Evolutionary conservation across 2,888 invertebrate species (phyloP).

Genomic region (Mayetiola destructor): DNA sequence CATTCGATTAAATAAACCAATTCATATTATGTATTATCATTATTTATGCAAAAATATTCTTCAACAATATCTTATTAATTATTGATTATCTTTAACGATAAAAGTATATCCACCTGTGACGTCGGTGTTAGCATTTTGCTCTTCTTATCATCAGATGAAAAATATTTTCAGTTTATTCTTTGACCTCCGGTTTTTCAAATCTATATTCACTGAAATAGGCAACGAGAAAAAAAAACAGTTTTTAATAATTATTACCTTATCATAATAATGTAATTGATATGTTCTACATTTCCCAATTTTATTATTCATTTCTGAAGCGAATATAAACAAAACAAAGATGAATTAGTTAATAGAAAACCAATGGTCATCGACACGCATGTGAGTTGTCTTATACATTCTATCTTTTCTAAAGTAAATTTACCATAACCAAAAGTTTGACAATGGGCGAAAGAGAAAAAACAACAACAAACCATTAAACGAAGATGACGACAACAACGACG

Average conservation of each 20-base stretch:
- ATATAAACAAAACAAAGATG: not conserved
- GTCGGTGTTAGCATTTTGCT: constrained; percentile 37
- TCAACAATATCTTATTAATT: not conserved
- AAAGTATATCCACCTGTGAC: constrained; percentile 27
- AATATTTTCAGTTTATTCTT: not conserved
- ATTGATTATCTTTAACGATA: no score
- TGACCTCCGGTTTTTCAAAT: not conserved
- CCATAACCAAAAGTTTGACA: constrained; percentile 6
- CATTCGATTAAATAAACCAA: not conserved
- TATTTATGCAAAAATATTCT: constrained; percentile 15
- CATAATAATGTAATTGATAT: no score
- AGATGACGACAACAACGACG: constrained; percentile 9
- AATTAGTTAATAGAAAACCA: not conserved
- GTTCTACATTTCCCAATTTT: not conserved
- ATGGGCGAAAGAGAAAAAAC: constrained; percentile 12
- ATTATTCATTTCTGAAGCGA: not conserved
- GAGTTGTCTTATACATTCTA: not conserved
- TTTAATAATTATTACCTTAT: not conserved
- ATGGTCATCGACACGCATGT: not conserved
- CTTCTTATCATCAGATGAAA: not conserved
- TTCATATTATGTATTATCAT: not conserved
- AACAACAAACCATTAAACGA: constrained; percentile 13
- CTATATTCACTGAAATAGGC: not conserved
- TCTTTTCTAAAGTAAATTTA: not conserved
- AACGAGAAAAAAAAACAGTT: not conserved